Base-by-base conservation (phyloP, 2,888 invertebrate species). In the Mongoloraphidia duomilia region DNA sequence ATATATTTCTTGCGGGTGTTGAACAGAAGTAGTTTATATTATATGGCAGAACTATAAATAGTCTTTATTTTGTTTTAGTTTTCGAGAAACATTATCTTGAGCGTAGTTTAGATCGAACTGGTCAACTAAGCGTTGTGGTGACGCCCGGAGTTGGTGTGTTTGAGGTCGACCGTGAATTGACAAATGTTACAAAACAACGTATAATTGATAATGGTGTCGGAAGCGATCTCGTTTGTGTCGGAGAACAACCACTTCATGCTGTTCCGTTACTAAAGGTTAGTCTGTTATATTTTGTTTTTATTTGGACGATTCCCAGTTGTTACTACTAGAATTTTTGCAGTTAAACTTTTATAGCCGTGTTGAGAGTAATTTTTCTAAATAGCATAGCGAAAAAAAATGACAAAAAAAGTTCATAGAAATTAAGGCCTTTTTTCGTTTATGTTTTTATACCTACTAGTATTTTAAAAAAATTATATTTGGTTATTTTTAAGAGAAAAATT, bases 61-160 rank as follows among this genome's bases (percentile, higher is more conserved):
- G 26, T 26, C 5, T 1, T 26, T 5, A 26, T 51, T 53, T 53
- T 45, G 55, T 74, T 74, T 41, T 65, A 90, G 94, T 94, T 9
- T 97, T 97, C 70, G 97, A 97, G 67, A 94, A 95, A 64, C 97
- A 97, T 68, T 96, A 94, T 66, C 68, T 95, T 59, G 98, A 98
- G 68, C 77, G 98, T 51, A 94, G 94, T 64, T 96, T 98, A 66
- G 98, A 99, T 65, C 79, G 98, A 52, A 97, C 97, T 0, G 98
- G 98, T 1, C 98, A 98, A 64, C 74, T 97, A 14, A 94, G 94
- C 47, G 93, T 98, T 9, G 96, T 98, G 0, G 88, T 99, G 49
- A 97, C 97, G 2, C 97, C 98, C 0, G 97, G 97, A 1, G 93
- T 95, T 8, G 98, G 98, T 1, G 95, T 99, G 1, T 98, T 97